A percentile compares a stretch with the other conserved stretches of the same genome.
These are phyloP conservation scores for Eristalis tenax DNA, from an alignment of 2,888 invertebrate species.

Conservation along the genomic window DNA sequence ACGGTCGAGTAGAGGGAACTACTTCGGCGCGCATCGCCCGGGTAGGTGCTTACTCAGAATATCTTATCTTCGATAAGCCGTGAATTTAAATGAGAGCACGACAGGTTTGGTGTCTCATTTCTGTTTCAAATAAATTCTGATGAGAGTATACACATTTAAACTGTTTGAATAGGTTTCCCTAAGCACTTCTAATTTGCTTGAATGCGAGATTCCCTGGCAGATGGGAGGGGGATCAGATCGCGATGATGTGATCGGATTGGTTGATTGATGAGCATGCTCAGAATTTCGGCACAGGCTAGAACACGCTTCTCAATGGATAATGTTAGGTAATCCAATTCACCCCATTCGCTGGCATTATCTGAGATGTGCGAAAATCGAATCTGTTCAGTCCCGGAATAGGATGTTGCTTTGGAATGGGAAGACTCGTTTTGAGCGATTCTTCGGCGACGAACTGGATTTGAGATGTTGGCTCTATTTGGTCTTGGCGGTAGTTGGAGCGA, in stretches of 20 bases:
- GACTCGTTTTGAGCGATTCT: too few species aligned
- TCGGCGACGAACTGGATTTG: too few species aligned
- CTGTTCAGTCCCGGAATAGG: too few species aligned
- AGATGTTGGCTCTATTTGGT: too few species aligned
- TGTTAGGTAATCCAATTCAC: background rate
- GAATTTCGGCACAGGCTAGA: background rate
- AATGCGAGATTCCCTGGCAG: too few species aligned
- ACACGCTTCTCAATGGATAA: background rate
- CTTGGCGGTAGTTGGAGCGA: too few species aligned
- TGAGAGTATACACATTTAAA: background rate
- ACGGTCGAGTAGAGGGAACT: background rate
- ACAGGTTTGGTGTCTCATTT: constrained; percentile 45
- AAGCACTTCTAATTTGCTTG: background rate
- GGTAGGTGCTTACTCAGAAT: background rate
- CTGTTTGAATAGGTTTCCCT: background rate
- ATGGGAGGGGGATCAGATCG: background rate
- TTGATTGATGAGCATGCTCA: background rate
- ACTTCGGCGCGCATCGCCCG: background rate
- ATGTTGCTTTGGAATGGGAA: too few species aligned
- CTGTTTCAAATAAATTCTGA: background rate
- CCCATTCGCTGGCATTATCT: too few species aligned
- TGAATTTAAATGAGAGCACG: constrained; percentile 65
- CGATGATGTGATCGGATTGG: background rate
- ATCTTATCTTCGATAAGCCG: constrained; percentile 51
- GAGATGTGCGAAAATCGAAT: too few species aligned